Percentiles rank a stretch among this genome's conserved stretches.
Evolutionary conservation across 2,888 invertebrate species (phyloP).

Genomic region (Diadegma fenestrale): DNA sequence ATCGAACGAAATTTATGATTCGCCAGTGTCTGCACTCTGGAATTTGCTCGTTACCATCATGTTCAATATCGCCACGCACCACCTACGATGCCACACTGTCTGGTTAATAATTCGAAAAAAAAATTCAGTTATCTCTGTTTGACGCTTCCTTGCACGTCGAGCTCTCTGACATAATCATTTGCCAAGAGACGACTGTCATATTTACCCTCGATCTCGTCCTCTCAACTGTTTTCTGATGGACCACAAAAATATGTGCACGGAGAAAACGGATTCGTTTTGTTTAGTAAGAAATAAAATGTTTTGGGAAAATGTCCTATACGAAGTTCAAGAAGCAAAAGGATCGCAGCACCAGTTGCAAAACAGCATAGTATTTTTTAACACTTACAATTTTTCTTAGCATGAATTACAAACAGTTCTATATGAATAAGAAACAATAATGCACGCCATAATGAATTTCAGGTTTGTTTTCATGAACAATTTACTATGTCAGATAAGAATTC

Average conservation of each 20-base stretch:
- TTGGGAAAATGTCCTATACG: no score
- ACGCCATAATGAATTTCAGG: no score
- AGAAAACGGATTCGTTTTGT: no score
- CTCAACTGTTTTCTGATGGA: neutral
- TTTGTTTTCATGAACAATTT: no score
- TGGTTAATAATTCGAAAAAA: slow-evolving; percentile 13
- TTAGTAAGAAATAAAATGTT: no score
- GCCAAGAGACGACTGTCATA: neutral
- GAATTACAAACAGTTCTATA: no score
- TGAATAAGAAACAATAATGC: no score
- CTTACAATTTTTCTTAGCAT: no score
- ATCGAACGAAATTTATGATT: slow-evolving; percentile 40
- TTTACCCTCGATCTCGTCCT: neutral
- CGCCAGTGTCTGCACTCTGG: slow-evolving; percentile 34
- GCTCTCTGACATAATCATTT: neutral
- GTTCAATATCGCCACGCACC: slow-evolving; percentile 14
- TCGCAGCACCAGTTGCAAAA: no score
- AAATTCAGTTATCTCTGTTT: slow-evolving; percentile 33
- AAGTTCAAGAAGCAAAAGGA: no score
- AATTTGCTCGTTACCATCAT: neutral
- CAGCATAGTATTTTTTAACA: no score
- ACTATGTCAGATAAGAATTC: no score
- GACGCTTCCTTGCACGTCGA: slow-evolving; percentile 4
- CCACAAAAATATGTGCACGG: neutral
- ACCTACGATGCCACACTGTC: slow-evolving; percentile 57